These are phyloP conservation scores for Hippocampus guttulatus DNA, from an alignment of 2,113 vertebrate species.

Conservation along the genomic window DNA sequence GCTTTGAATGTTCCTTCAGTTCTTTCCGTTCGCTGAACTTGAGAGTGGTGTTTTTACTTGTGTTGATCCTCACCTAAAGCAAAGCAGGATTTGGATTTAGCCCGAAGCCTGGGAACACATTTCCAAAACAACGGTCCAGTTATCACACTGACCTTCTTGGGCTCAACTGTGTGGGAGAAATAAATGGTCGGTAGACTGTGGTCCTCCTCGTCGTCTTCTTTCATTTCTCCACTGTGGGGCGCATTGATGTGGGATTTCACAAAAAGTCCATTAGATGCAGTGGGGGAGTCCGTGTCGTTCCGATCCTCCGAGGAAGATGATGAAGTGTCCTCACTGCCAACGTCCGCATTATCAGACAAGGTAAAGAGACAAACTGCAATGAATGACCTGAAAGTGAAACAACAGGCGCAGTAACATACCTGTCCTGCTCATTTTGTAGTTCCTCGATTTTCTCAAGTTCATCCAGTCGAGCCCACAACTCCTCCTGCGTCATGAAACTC, in stretches of 20 bases:
- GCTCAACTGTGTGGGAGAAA: constrained; percentile 92
- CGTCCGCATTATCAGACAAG: constrained; percentile 65
- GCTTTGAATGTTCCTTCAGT: constrained; percentile 84
- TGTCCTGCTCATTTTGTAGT: constrained; percentile 78
- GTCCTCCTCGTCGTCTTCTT: constrained; percentile 61
- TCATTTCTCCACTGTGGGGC: constrained; percentile 20
- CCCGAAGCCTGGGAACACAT: not conserved
- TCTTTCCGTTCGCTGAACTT: constrained; percentile 94
- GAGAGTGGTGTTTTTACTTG: constrained; percentile 91
- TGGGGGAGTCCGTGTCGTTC: constrained; percentile 67
- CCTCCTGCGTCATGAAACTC: constrained; percentile 74
- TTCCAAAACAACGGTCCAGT: not conserved
- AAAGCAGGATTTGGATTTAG: not conserved
- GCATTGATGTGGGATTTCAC: constrained; percentile 44
- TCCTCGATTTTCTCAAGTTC: constrained; percentile 87
- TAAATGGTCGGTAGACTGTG: constrained; percentile 84
- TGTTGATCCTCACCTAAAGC: constrained; percentile 93
- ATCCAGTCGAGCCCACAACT: constrained; percentile 87
- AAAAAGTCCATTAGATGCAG: constrained; percentile 57
- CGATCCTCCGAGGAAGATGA: constrained; percentile 88
- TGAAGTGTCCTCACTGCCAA: constrained; percentile 76
- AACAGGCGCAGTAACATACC: constrained; percentile 58
- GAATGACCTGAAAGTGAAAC: not conserved
- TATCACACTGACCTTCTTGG: constrained; percentile 80
- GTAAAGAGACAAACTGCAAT: constrained; percentile 47